These are phyloP conservation scores for Propithecus coquereli DNA, from an alignment of 2,113 vertebrate genomes.

Conservation along the genomic window DNA sequence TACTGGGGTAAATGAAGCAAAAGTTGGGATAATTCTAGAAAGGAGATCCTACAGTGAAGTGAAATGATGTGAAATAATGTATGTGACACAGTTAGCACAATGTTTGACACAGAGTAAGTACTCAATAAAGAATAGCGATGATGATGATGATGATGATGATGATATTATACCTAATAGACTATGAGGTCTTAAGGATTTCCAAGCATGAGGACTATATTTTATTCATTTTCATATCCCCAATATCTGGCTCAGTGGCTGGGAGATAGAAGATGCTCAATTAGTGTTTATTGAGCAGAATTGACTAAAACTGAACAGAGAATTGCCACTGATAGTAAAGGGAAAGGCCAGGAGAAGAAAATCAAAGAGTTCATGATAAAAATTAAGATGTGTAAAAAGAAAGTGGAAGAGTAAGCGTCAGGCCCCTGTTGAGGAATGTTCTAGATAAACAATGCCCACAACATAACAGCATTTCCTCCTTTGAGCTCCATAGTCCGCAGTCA, in stretches of 20 bases:
- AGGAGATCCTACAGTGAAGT: background rate
- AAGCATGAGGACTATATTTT: background rate
- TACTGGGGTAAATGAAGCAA: background rate
- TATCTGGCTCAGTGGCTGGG: background rate
- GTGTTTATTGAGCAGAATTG: background rate
- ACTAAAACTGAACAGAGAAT: constrained; percentile 3
- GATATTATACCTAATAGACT: background rate
- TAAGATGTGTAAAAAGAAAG: background rate
- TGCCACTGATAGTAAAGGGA: background rate
- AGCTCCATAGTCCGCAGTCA: background rate
- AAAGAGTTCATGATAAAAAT: background rate
- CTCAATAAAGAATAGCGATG: background rate
- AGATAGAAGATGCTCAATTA: background rate
- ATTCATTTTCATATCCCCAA: background rate
- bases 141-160: no score
- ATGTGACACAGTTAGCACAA: background rate
- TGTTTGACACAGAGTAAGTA: background rate
- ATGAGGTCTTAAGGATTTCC: background rate
- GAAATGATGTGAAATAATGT: background rate
- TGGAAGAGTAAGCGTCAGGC: background rate
- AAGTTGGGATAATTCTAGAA: background rate
- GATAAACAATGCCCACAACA: background rate
- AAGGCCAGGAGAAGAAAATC: background rate
- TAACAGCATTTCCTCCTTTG: background rate
- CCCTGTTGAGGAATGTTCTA: background rate